Base-by-base conservation (phyloP, 2,888 invertebrate genomes). In the Pachliopta kotzebuea region DNA sequence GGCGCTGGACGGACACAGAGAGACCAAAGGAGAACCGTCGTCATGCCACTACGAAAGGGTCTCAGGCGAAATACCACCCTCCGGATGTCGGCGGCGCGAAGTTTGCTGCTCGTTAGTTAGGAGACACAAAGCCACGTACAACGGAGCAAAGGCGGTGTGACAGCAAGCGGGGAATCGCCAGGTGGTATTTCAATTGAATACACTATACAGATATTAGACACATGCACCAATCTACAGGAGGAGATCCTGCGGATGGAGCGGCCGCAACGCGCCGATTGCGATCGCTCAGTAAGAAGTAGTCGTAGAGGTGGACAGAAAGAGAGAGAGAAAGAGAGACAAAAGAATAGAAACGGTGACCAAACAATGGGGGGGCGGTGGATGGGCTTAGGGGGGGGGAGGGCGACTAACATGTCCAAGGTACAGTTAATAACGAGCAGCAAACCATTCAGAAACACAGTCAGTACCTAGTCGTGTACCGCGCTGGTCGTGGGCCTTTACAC, bases 391-490 rank as follows among this genome's bases (percentile, higher is more conserved):
- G 81, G 77, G 72, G 64, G 59, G 66, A 69, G 81, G 77, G 72
- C 77, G 79, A 78, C 85, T 85, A 86, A 82, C 84, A 84, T 76
- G 79, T 78, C 83, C 80, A 79, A 77, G 80, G 77, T 70, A 86
- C 86, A 86, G 86, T 85, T 82, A 87, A 82, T 84, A 85, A 88
- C 90, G 90, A 89, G 91, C 90, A 90, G 92, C 92, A 90, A 90
- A 90, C 90, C 88, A 88, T 85, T 83, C 82, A 88, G 84, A 84
- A 84, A 84, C 82, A 85, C 78, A 82, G 85, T 83, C 83, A 79
- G 85, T 91, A 91, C 90, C 90, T 91, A 91, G 75, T 66, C 64
- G 67, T 67, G 68, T 50, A 66, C 62, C 68, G 72, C 71, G 70
- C 67, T 58, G 69, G 69, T 76, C 76, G 77, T 74, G 76, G 73